phyloP scores from a whole-genome alignment of 2,888 invertebrate species.

The Nomada ferruginata region DNA sequence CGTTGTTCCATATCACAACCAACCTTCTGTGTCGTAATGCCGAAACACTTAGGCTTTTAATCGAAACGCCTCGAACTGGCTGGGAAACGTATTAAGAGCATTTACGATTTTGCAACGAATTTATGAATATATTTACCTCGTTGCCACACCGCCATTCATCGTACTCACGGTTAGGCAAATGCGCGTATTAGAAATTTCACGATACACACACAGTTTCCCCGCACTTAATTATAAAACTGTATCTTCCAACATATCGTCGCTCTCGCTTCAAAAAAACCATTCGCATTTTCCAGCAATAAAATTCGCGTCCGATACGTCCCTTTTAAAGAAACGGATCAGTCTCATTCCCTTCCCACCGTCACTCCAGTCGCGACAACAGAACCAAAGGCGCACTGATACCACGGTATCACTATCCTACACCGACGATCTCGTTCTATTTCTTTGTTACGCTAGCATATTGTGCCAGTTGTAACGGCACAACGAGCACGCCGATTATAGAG shows the following conservation, averaged over 20 bases:
- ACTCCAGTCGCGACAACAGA: background rate
- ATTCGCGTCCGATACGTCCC: background rate
- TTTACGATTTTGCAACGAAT: no score
- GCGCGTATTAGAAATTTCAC: no score
- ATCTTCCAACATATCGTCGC: no score
- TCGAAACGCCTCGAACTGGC: constrained; percentile 5
- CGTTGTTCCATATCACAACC: constrained; percentile 56
- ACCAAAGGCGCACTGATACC: background rate
- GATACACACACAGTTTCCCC: no score
- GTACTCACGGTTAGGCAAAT: no score
- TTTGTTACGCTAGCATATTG: constrained; percentile 47
- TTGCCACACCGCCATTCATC: no score
- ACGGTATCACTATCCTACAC: constrained; percentile 18
- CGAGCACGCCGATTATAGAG: constrained; percentile 55
- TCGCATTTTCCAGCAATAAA: background rate
- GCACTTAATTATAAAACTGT: no score
- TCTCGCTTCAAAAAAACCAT: background rate
- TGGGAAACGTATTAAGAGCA: background rate
- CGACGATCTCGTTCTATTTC: constrained; percentile 39
- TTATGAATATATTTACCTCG: no score
- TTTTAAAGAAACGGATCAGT: background rate
- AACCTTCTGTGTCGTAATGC: constrained; percentile 44
- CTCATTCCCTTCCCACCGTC: no score
- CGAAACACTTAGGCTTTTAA: constrained; percentile 42
- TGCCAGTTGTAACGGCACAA: constrained; percentile 41